Evolutionary conservation across 2,888 invertebrate genomes (phyloP).

Genomic region (Oxytorus armatus): DNA sequence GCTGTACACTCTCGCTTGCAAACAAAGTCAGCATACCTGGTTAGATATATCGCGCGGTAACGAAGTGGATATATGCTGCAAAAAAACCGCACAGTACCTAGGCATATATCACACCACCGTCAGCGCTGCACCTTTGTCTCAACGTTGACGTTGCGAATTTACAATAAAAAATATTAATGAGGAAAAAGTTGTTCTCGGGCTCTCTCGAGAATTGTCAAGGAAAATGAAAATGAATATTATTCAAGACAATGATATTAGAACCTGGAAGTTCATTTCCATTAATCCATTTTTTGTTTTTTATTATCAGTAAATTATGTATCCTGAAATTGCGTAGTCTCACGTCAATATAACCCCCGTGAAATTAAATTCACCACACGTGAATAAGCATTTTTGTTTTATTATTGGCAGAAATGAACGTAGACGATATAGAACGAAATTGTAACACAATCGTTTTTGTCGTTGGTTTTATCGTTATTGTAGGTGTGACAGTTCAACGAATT

Average conservation of each 20-base stretch:
- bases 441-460: not conserved
- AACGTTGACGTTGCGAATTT: constrained; percentile 18
- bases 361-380: no score
- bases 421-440: not conserved
- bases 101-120: not conserved
- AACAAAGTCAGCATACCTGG: constrained; percentile 23
- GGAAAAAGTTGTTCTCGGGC: no score
- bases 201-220: no score
- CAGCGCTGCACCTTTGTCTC: constrained; percentile 9
- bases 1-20: not conserved
- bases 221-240: not conserved
- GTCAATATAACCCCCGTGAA: no score
- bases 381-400: no score
- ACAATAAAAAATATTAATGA: constrained; percentile 31
- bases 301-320: no score
- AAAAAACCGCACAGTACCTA: constrained; percentile 31
- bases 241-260: not conserved
- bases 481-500: constrained; percentile 20
- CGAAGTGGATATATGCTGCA: constrained; percentile 15
- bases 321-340: no score
- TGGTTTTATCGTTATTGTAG: constrained; percentile 8
- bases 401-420: no score
- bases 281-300: no score
- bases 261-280: no score
- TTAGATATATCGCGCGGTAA: not conserved